These are phyloP conservation scores for Osmerus eperlanus DNA, from an alignment of 2,113 vertebrate genomes.

Conservation along the genomic window DNA sequence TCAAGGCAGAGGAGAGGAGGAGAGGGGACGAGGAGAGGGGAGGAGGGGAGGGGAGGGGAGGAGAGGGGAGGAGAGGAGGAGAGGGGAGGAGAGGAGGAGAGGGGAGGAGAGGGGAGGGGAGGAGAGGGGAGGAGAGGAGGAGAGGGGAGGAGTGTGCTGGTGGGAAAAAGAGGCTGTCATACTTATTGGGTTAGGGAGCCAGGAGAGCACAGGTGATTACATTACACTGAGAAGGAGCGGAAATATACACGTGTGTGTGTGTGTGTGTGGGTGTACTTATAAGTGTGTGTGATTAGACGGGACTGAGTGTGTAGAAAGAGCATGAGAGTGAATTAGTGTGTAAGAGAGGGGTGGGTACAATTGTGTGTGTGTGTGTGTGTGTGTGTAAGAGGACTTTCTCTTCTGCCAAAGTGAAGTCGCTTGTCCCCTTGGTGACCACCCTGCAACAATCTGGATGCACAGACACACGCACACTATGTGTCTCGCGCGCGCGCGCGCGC, in stretches of 20 bases:
- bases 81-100: background rate
- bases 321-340: background rate
- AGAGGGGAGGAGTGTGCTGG: slow-evolving; percentile 31
- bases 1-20: background rate
- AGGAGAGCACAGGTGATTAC: slow-evolving; percentile 63
- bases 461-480: background rate
- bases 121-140: slow-evolving; percentile 33
- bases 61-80: background rate
- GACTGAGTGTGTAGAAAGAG: background rate
- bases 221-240: slow-evolving; percentile 58
- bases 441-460: slow-evolving; percentile 20
- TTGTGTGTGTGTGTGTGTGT: slow-evolving; percentile 1
- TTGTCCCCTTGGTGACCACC: slow-evolving; percentile 27
- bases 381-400: slow-evolving; percentile 2
- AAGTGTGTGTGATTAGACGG: background rate
- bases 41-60: too few species aligned
- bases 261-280: slow-evolving; percentile 9
- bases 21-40: background rate
- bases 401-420: slow-evolving; percentile 26
- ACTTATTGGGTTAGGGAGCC: slow-evolving; percentile 63
- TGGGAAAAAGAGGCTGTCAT: slow-evolving; percentile 42
- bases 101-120: background rate
- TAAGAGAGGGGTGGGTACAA: background rate
- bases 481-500: background rate
- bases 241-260: slow-evolving; percentile 36